Evolutionary conservation across 2,113 vertebrate genomes (phyloP).

Genomic region (Cynopterus brachyotis): DNA sequence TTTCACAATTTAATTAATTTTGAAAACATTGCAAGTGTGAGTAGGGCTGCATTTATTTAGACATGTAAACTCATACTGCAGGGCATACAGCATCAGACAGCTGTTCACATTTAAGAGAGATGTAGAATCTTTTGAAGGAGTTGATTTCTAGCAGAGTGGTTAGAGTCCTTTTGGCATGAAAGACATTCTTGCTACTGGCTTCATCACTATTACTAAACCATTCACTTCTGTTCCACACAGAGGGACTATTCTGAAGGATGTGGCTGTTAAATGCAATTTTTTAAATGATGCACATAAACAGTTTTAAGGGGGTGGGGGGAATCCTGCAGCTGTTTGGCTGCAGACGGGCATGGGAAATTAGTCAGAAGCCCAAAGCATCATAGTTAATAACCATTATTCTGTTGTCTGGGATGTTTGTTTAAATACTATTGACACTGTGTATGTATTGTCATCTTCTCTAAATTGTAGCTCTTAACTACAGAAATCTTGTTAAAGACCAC

Average conservation of each 20-base stretch:
- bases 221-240: constrained; percentile 16
- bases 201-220: neutral
- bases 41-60: neutral
- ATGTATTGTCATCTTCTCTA: constrained; percentile 62
- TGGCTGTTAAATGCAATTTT: constrained; percentile 45
- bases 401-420: constrained; percentile 72
- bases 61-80: neutral
- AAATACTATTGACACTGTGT: constrained; percentile 75
- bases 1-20: constrained; percentile 1
- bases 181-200: constrained; percentile 24
- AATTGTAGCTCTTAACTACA: constrained; percentile 71
- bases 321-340: constrained; percentile 62
- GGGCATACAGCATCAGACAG: neutral
- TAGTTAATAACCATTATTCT: constrained; percentile 74
- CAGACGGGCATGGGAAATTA: constrained; percentile 47
- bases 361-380: constrained; percentile 57
- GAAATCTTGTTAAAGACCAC: constrained; percentile 78
- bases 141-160: neutral
- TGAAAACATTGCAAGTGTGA: neutral
- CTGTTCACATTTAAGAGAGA: neutral
- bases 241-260: neutral
- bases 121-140: neutral
- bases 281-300: constrained; percentile 43
- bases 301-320: neutral
- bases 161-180: constrained; percentile 29